These are phyloP conservation scores for Acanthopagrus latus DNA, from an alignment of 2,797 vertebrate genomes.

Conservation along the genomic window DNA sequence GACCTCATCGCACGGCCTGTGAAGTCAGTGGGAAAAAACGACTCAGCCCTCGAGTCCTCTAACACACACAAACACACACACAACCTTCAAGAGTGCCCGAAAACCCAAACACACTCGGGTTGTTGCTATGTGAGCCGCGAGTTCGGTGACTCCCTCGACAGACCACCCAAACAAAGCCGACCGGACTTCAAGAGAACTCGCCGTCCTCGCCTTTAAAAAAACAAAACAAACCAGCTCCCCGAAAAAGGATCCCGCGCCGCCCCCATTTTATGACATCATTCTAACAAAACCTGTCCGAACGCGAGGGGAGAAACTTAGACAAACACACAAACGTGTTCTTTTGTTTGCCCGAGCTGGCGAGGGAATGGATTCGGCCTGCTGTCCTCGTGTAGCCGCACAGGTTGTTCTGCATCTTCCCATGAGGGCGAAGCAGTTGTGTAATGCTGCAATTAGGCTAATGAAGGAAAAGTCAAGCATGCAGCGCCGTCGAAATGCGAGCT, in stretches of 20 bases:
- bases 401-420: slow-evolving; percentile 22
- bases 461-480: slow-evolving; percentile 40
- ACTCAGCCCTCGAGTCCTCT: slow-evolving; percentile 29
- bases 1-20: slow-evolving; percentile 61
- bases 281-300: slow-evolving; percentile 24
- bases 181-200: slow-evolving; percentile 46
- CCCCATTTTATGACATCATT: background rate
- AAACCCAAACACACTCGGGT: slow-evolving; percentile 71
- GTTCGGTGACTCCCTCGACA: slow-evolving; percentile 53
- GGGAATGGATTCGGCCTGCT: slow-evolving; percentile 6
- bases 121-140: slow-evolving; percentile 58
- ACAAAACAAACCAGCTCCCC: slow-evolving; percentile 47
- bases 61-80: slow-evolving; percentile 18
- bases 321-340: slow-evolving; percentile 28
- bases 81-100: slow-evolving; percentile 54
- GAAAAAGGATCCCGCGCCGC: slow-evolving; percentile 6
- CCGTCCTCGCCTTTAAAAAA: slow-evolving; percentile 54
- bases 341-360: slow-evolving; percentile 17
- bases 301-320: slow-evolving; percentile 7
- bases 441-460: slow-evolving; percentile 64
- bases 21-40: slow-evolving; percentile 41
- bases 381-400: background rate
- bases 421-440: slow-evolving; percentile 46
- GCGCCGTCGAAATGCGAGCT: slow-evolving; percentile 25
- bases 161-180: slow-evolving; percentile 75